phyloP scores from a whole-genome alignment of 2,888 invertebrate species.

The Scaptodrosophila latifasciaeformis region DNA sequence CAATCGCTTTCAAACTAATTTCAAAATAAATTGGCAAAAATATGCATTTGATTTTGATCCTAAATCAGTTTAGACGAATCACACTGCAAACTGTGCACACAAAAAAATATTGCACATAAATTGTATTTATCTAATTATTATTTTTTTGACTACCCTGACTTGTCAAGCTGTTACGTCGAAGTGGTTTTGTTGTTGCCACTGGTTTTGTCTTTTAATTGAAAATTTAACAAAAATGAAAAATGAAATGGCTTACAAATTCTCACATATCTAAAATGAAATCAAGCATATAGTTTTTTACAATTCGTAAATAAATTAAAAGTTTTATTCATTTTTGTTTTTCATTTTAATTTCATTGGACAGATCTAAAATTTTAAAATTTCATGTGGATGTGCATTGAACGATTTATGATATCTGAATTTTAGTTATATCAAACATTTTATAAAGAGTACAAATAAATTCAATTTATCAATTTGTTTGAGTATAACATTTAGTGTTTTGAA shows the following conservation, averaged over 20 bases:
- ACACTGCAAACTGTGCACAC: not conserved
- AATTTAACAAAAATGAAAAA: slow-evolving; percentile 12
- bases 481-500: too few relatives aligned
- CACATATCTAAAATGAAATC: slow-evolving; percentile 57
- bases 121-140: not conserved
- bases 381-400: too few relatives aligned
- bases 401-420: too few relatives aligned
- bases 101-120: slow-evolving; percentile 2
- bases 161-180: too few relatives aligned
- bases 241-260: slow-evolving; percentile 8
- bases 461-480: too few relatives aligned
- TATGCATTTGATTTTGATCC: too few relatives aligned
- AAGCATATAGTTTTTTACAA: not conserved
- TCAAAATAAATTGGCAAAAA: too few relatives aligned
- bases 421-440: too few relatives aligned
- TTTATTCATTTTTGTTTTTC: not conserved
- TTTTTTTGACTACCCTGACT: not conserved
- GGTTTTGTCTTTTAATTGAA: slow-evolving; percentile 44
- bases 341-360: too few relatives aligned
- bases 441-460: too few relatives aligned
- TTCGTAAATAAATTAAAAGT: not conserved
- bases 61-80: not conserved
- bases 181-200: not conserved
- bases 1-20: too few relatives aligned
- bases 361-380: too few relatives aligned